A percentile compares a stretch with the other conserved stretches of the same genome.
Evolutionary conservation across 2,797 vertebrate species (phyloP).

Genomic region (Cryptoblepharus egeriae): DNA sequence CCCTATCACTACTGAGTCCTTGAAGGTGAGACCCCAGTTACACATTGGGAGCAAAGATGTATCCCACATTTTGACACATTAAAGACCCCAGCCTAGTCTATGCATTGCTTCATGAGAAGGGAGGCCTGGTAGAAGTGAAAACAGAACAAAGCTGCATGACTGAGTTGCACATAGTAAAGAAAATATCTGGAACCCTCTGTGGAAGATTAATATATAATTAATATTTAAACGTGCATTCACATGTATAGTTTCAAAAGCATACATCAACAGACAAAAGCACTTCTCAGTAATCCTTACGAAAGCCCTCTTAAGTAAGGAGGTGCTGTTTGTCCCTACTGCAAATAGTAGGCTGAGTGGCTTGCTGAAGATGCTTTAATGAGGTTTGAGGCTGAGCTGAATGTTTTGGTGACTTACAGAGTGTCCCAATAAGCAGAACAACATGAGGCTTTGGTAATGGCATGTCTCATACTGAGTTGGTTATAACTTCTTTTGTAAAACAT

Average conservation of each 20-base stretch:
- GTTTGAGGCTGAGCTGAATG: background rate
- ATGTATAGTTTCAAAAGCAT: too few relatives aligned
- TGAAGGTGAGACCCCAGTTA: too few relatives aligned
- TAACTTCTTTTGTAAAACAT: background rate
- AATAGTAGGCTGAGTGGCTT: background rate
- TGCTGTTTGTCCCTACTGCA: background rate
- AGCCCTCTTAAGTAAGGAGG: background rate
- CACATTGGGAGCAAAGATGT: too few relatives aligned
- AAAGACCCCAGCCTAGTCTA: too few relatives aligned
- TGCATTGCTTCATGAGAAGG: background rate
- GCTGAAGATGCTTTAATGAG: background rate
- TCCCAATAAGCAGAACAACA: too few relatives aligned
- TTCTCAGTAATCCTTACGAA: background rate
- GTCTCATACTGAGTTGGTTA: too few relatives aligned
- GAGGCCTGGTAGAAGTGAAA: background rate
- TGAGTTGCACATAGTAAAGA: background rate
- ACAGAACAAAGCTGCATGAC: conserved; percentile 22
- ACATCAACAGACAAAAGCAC: background rate
- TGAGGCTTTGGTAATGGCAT: too few relatives aligned
- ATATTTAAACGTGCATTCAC: too few relatives aligned
- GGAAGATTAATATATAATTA: too few relatives aligned
- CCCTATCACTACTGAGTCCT: too few relatives aligned
- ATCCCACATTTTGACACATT: too few relatives aligned
- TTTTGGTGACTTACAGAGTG: too few relatives aligned
- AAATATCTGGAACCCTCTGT: background rate